Base-by-base conservation (phyloP, 2,797 vertebrate species). In the Zenarchopterus dispar region DNA sequence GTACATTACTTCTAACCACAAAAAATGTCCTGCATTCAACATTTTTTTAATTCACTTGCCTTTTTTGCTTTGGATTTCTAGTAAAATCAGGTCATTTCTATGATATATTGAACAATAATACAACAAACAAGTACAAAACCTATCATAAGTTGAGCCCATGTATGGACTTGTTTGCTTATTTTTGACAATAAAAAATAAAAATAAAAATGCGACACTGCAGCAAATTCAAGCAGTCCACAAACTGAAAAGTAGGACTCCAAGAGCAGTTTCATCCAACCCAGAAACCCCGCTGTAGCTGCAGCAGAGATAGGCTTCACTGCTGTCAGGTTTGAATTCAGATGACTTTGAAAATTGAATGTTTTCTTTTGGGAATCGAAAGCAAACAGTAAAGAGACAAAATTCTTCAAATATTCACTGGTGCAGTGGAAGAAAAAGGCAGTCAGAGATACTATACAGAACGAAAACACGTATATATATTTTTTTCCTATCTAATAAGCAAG, bases 361-460 rank as follows among this genome's bases (percentile, higher is more conserved):
- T 64, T 69, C 71, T 81, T 75, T 62, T 59, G 75, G 71, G 77
- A 86, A 78, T 68, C 44, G 36, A 80, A 64, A 67, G 60, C 67
- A 86, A 86, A 84, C 45, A 73, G 57, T 43, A 55, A 23, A 62
- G 60, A 64, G 56, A 71, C 58, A 60, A 75, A n/a, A 55, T 39
- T 47, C 47, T 72, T 82, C 10, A 82, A 70, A 77, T 70, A 76
- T 70, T 56, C 73, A 54, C 47, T 65, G 42, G 57, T 64, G 41
- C 70, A 65, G 52, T 24, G 58, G 67, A 73, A 77, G 47, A 69
- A 23, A 59, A 64, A 59, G 23, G 17, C 48, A 76, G 65, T 57
- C 33, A 43, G 42, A 73, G 5, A 75, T 50, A 66, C 57, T 47
- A 19, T 46, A 19, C 19, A 13, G 45, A 39, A 41, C 26, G 18